Conservation (phyloP, 2,797 vertebrate genomes). For the Peromyscus eremicus region DNA sequence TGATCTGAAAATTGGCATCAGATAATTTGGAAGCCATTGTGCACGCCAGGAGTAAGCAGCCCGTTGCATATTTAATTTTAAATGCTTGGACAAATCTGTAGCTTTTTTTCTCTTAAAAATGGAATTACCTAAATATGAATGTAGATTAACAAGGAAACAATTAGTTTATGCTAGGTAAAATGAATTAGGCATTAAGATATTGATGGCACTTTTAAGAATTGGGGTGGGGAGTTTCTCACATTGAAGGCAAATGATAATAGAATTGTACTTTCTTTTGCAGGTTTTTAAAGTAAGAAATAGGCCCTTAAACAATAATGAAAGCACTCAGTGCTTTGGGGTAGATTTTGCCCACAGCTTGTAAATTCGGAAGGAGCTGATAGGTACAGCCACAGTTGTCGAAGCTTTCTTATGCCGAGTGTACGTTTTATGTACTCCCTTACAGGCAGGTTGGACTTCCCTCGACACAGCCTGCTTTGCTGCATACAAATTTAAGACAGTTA, state of each 20-base stretch:
- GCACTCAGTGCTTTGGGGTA: neutral
- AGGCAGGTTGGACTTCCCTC: neutral
- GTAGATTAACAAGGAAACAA: conserved; percentile 12
- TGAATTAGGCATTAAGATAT: conserved; percentile 24
- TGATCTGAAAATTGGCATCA: conserved; percentile 54
- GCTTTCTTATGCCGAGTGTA: neutral
- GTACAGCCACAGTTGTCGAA: conserved; percentile 6
- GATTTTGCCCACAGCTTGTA: neutral
- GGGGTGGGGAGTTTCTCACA: conserved; percentile 7
- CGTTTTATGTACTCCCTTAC: neutral
- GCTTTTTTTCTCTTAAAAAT: neutral
- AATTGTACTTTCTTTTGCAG: conserved; percentile 35
- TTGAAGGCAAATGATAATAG: conserved; percentile 45
- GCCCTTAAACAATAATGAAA: conserved; percentile 25
- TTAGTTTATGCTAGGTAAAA: conserved; percentile 46
- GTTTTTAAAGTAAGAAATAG: conserved; percentile 51
- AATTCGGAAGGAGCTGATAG: conserved; percentile 32
- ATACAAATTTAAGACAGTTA: conserved; percentile 45
- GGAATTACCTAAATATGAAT: neutral
- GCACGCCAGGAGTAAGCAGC: conserved; percentile 69
- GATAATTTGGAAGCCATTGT: conserved; percentile 76
- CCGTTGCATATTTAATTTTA: conserved; percentile 60
- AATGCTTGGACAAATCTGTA: conserved; percentile 45
- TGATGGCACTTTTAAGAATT: conserved; percentile 59
- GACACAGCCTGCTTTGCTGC: neutral